phyloP scores from a whole-genome alignment of 1,140 invertebrate species.

The Nixonia krombeini region DNA sequence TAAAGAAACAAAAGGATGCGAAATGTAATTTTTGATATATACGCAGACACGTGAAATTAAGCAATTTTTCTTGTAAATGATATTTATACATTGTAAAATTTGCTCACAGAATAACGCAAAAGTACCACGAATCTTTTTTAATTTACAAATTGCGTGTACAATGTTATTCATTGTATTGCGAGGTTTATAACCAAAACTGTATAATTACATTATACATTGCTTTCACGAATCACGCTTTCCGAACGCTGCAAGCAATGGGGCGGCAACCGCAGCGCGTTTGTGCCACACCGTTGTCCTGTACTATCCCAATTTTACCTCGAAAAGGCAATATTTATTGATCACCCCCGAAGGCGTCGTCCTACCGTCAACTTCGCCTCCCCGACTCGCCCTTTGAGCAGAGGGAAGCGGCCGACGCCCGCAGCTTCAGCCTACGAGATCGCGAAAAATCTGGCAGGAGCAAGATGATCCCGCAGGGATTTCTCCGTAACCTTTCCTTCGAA shows the following conservation, averaged over 20 bases:
- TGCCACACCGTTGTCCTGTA: slow-evolving; percentile 56
- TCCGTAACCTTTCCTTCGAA: not conserved
- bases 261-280: slow-evolving; percentile 70
- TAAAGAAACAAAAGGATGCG: too few relatives aligned
- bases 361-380: slow-evolving; percentile 39
- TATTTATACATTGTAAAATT: too few relatives aligned
- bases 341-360: slow-evolving; percentile 67
- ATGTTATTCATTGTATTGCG: too few relatives aligned
- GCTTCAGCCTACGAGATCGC: not conserved
- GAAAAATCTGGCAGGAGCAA: not conserved
- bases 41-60: too few relatives aligned
- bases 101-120: too few relatives aligned
- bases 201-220: not conserved
- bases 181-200: too few relatives aligned
- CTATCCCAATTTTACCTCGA: slow-evolving; percentile 64
- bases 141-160: too few relatives aligned
- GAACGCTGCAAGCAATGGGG: slow-evolving; percentile 51
- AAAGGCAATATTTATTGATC: slow-evolving; percentile 72
- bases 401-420: slow-evolving; percentile 14
- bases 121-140: too few relatives aligned
- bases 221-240: too few relatives aligned
- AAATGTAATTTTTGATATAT: too few relatives aligned
- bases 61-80: too few relatives aligned
- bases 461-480: not conserved
- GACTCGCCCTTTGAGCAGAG: slow-evolving; percentile 44